phyloP scores from a whole-genome alignment of 2,888 invertebrate species.

The Drosophila robusta region DNA sequence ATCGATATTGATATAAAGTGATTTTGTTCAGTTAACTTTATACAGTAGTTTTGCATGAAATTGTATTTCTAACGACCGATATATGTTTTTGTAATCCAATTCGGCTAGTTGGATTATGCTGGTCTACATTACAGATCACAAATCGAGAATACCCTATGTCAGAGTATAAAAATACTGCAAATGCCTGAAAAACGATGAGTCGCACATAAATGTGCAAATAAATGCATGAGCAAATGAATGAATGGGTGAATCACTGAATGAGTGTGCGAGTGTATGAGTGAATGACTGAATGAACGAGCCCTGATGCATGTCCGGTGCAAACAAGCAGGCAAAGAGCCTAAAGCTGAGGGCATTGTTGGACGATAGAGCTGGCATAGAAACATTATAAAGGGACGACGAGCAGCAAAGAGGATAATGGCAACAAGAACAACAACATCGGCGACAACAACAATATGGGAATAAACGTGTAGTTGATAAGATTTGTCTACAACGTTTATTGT shows the following conservation, averaged over 20 bases:
- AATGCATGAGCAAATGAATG: slow-evolving; percentile 53
- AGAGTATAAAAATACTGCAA: slow-evolving; percentile 20
- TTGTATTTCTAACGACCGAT: too few relatives aligned
- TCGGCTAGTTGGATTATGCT: too few relatives aligned
- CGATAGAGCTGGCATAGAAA: slow-evolving; percentile 37
- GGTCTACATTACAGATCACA: too few relatives aligned
- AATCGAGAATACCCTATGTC: slow-evolving; percentile 1
- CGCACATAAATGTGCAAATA: slow-evolving; percentile 69
- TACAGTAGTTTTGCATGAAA: too few relatives aligned
- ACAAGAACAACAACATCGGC: slow-evolving; percentile 30
- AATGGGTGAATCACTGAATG: slow-evolving; percentile 27
- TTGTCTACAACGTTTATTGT: slow-evolving; percentile 78
- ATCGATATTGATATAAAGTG: neutral
- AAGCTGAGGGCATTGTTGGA: slow-evolving; percentile 62
- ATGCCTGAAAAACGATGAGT: slow-evolving; percentile 23
- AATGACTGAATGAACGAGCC: slow-evolving; percentile 36
- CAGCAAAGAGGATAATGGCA: slow-evolving; percentile 42
- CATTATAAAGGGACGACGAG: slow-evolving; percentile 48
- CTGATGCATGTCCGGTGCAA: slow-evolving; percentile 78
- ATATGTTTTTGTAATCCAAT: too few relatives aligned
- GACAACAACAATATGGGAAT: slow-evolving; percentile 28
- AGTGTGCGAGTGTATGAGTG: slow-evolving; percentile 21
- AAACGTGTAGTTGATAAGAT: slow-evolving; percentile 75
- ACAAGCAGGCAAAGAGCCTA: slow-evolving; percentile 55
- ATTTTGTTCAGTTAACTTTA: neutral